A percentile compares a stretch with the other conserved stretches of the same genome.
Conservation (phyloP, 2,113 vertebrate genomes). For the Circaetus gallicus region DNA sequence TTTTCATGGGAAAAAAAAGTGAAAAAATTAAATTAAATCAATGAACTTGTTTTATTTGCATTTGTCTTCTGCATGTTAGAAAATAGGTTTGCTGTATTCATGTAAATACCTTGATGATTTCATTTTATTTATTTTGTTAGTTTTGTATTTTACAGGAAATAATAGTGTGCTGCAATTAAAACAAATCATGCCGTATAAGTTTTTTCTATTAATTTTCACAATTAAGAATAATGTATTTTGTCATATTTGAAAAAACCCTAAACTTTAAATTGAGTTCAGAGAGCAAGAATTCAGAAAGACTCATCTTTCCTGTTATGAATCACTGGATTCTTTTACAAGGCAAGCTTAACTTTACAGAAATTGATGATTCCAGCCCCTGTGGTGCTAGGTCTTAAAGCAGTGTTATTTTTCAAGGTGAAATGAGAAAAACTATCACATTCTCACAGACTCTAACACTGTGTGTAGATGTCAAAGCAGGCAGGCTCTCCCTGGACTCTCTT, state of each 20-base stretch:
- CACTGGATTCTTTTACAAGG: neutral
- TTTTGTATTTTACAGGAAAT: neutral
- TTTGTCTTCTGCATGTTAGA: neutral
- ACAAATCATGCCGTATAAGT: accelerated
- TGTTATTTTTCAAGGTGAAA: neutral
- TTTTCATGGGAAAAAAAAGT: neutral
- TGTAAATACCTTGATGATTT: neutral
- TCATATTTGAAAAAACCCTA: neutral
- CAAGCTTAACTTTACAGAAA: neutral
- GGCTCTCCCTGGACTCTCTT: neutral
- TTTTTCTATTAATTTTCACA: neutral
- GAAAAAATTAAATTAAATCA: neutral
- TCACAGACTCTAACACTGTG: neutral
- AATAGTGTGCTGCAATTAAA: neutral
- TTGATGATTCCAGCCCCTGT: neutral
- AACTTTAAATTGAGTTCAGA: neutral
- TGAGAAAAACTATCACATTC: neutral
- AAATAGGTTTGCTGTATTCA: neutral
- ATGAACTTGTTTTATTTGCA: neutral
- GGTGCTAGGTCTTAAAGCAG: neutral
- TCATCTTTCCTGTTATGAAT: neutral
- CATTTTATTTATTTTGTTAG: neutral
- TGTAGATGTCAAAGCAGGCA: neutral
- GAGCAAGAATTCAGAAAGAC: neutral
- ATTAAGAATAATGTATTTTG: neutral